Evolutionary conservation across 2,888 invertebrate genomes (phyloP), one percentile per base, ranked within the genome.

Genomic region (Mythimna loreyi): DNA sequence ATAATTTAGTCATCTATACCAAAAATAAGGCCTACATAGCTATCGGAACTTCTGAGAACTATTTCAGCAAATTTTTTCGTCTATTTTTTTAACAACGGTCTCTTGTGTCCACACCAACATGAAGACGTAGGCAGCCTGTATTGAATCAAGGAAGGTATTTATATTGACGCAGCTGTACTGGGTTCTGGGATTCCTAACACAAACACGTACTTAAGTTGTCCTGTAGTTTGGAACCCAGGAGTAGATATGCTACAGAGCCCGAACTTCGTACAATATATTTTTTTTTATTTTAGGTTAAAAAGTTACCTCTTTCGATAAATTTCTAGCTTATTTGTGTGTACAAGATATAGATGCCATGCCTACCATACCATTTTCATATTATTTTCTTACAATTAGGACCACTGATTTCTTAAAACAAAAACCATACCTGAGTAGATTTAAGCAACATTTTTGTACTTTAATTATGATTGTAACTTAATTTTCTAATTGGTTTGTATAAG

Each of bases 161-260:
- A 45, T 71, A n/a, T 28, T 63, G 72, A 56, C 28, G 62, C 72
- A 72, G 50, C 53, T 70, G 62, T 52, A 69, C 19, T 16, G 11
- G 7, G 33, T 49, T 43, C 21, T 43, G 33, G 21, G 33, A 13
- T 50, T 57, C 16, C 36, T 19, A 71, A 71, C n/a, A 62, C 72
- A 57, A 71, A 57, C 45, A 49, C 50, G 55, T 57, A 36, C 50
- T 71, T 28, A 57, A 33, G 55, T 40, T 21, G 21, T 16, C 56
- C 25, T 36, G 25, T 62, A 28, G 16, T 28, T 71, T 21, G 23
- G 11, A 49, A 6, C 33, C 33, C 25, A 11, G 36, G 71, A 62
- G 21, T 36, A 36, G 25, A 21, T 50, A 33, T 16, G 6, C 21
- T 28, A 71, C 71, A 45, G 49, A 71, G 62, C 8, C 16, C 16